Percentiles rank a stretch among this genome's conserved stretches.
These are phyloP conservation scores for Notarius lentiginosus DNA, from an alignment of 2,113 vertebrate species.

Conservation along the genomic window DNA sequence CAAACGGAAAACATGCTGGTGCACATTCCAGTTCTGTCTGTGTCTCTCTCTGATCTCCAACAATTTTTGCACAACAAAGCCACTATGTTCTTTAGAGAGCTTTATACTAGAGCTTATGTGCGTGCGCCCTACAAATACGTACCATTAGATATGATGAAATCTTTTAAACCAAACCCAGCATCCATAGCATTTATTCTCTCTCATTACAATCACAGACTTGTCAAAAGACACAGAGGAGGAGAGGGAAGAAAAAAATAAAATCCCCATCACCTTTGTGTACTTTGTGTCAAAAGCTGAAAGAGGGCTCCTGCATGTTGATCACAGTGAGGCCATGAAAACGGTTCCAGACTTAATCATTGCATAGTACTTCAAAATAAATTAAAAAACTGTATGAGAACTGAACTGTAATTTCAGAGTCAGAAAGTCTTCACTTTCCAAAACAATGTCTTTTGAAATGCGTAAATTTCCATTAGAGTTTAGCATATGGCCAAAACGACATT, in stretches of 20 bases:
- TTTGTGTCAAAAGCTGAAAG: not conserved
- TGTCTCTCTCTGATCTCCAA: not conserved
- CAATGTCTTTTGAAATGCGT: not conserved
- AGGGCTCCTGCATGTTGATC: not conserved
- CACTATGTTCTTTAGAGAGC: slow-evolving; percentile 1
- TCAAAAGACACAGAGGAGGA: not conserved
- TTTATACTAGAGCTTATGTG: not conserved
- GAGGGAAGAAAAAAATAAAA: no score
- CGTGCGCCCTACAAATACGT: not conserved
- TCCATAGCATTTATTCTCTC: not conserved
- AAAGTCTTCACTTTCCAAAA: not conserved
- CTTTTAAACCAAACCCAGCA: not conserved
- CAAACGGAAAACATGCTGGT: not conserved
- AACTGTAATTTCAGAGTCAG: not conserved
- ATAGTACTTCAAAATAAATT: not conserved
- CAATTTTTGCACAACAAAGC: slow-evolving; percentile 23
- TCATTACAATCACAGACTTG: slow-evolving; percentile 4
- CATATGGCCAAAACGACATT: not conserved
- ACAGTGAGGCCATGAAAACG: not conserved
- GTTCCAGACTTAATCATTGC: not conserved
- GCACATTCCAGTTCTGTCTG: slow-evolving; percentile 16
- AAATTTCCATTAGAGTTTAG: not conserved
- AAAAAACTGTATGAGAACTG: not conserved
- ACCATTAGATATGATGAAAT: not conserved
- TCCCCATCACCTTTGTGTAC: not conserved